Percentiles rank a stretch among this genome's conserved stretches.
phyloP scores from a whole-genome alignment of 2,888 invertebrate species.

The Athetis lepigone region DNA sequence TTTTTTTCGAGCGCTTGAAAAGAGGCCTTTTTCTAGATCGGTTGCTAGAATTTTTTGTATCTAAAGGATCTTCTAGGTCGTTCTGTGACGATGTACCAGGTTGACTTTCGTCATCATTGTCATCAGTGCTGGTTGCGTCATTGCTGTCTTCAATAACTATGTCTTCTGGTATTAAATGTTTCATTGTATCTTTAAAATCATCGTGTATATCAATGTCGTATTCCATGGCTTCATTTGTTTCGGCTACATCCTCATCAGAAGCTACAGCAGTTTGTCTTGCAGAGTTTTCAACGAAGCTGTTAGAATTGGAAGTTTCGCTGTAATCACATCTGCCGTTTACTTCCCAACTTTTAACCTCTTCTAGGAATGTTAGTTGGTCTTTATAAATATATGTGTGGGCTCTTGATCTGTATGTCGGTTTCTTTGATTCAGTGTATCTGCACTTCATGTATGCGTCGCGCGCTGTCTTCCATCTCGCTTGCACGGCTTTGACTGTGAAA shows the following conservation, averaged over 20 bases:
- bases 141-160: neutral
- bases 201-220: constrained; percentile 29
- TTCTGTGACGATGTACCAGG: constrained; percentile 14
- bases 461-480: constrained; percentile 48
- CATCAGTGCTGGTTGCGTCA: neutral
- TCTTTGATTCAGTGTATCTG: constrained; percentile 5
- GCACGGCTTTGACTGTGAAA: constrained; percentile 37
- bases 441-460: constrained; percentile 47
- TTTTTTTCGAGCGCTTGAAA: neutral
- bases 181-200: constrained; percentile 21
- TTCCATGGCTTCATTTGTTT: constrained; percentile 14
- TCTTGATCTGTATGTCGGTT: constrained; percentile 12
- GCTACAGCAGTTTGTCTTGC: neutral
- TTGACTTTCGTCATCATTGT: neutral
- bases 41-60: neutral
- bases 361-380: constrained; percentile 28
- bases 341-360: constrained; percentile 20
- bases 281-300: neutral
- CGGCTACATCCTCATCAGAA: constrained; percentile 1
- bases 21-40: neutral
- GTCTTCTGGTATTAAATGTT: neutral
- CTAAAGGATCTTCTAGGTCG: neutral
- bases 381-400: constrained; percentile 19
- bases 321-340: too few species aligned
- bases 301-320: too few species aligned